Conservation (phyloP, 2,888 invertebrate genomes). For the Choreutis nemorana region DNA sequence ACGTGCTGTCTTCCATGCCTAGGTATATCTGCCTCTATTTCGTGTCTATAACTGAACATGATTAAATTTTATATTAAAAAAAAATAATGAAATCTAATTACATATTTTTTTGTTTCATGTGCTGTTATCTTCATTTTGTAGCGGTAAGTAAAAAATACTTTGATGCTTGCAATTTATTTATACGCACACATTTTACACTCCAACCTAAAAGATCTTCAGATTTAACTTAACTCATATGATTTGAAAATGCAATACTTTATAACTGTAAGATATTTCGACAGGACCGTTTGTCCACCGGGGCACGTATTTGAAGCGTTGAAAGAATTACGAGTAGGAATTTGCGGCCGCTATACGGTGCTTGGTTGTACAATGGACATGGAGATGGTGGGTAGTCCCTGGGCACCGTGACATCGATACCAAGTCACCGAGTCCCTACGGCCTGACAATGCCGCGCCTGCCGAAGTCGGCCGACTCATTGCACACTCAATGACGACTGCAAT, state of each 20-base stretch:
- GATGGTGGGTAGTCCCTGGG: conserved; percentile 27
- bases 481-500: conserved; percentile 33
- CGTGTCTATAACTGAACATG: background rate
- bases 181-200: background rate
- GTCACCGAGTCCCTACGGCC: conserved; percentile 49
- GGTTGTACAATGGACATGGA: conserved; percentile 15
- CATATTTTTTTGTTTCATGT: conserved; percentile 49
- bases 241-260: background rate
- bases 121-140: conserved; percentile 25
- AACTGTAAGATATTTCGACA: no score
- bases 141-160: conserved; percentile 47
- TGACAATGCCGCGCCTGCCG: conserved; percentile 20
- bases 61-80: background rate
- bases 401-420: conserved; percentile 51
- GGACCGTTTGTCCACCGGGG: conserved; percentile 46
- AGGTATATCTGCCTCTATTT: conserved; percentile 19
- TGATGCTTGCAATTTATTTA: background rate
- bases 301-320: conserved; percentile 44
- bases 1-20: conserved; percentile 55
- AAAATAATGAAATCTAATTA: background rate
- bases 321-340: conserved; percentile 63
- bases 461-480: conserved; percentile 27
- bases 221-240: background rate
- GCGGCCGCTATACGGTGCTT: conserved; percentile 62
- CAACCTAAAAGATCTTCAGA: background rate